Evolutionary conservation across 1,140 invertebrate genomes (phyloP), one percentile per base, ranked within the genome.

Genomic region (Sesamia nonagrioides): DNA sequence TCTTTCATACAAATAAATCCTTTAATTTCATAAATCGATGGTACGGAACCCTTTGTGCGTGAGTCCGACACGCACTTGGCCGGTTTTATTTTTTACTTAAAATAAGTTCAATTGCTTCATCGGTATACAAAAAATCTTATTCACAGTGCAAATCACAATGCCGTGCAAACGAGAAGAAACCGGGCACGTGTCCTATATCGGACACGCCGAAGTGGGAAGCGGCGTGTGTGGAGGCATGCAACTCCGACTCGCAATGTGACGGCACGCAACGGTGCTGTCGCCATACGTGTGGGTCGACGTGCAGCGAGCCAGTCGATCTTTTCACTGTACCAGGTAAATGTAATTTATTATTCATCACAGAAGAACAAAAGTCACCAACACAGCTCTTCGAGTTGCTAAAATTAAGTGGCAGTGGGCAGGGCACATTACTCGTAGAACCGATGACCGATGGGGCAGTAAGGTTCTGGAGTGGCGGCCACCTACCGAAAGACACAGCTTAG

Each of bases 221-320:
- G 0, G 96, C 95, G 1, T 97, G 97, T 71, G 91, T 97, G 45
- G 89, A 95, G 72, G 96, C 96, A 15, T 97, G 97, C 77, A 89
- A 91, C 50, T 91, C 94, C 48, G 96, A 97, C 83, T 95, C 95
- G 0, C 95, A 97, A 72, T 97, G 97, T 84, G 95, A 96, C 21
- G 96, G 96, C 68, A 94, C 96, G 0, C 95, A 96, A 21, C 96
- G 97, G 79, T 97, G 97, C 88, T 97, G 97, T 81, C 86, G 89
- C n/a, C 96, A 96, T 82, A 93, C 93, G 33, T 97, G 97, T 68
- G 96, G 97, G 4, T 93, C 96, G 15, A 96, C 96, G 13, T 97
- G 97, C 87, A 96, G 96, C 84, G 94, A 96, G 52, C 96, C 96
- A 0, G 66, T 94, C 0, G 95, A 96, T 71, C 86, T 97, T 13